Evolutionary conservation across 2,797 vertebrate species (phyloP), one percentile per base, ranked within the genome.

Genomic region (Cyclura pinguis): DNA sequence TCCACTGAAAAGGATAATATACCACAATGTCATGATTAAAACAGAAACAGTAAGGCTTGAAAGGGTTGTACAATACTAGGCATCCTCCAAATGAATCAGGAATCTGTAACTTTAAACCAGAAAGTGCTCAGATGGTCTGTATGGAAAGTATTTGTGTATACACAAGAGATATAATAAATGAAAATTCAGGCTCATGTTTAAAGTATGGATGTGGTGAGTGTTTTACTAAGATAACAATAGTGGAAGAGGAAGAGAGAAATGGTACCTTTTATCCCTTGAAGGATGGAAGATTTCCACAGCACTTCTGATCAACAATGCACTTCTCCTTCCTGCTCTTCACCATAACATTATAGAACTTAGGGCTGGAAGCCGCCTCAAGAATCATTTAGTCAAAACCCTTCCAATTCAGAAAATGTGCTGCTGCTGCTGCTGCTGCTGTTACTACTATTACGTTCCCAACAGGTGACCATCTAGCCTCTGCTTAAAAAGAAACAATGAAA

Each of bases 1-100:
- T n/a, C 90, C 88, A 93, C 87, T 88, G 87, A 89, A 67, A 91
- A 57, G 91, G 91, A 91, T 67, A 89, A 42, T 83, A 67, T 88
- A 91, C 92, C 73, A 85, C 4, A 18, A 59, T 77, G 24, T 32
- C 76, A 91, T 92, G 94, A 88, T 78, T 91, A 88, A 93, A 84
- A 64, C 3, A 84, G 32, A 84, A 87, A 24, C 90, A 59, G 0
- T 42, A 78, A 94, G 47, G 24, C 29, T 29, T 77, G 16, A n/a
- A 80, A 10, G 9, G 72, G 50, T 29, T 80, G 50, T 57, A 78
- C 59, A 38, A 82, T 27, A 73, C 18, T 20, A 4, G 32, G 24
- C 32, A 85, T 3, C 32, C 20, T n/a, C 27, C 47, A 83, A 69
- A 57, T 74, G 87, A 85, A 67, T 69, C 80, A 80, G 88, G 22